Evolutionary conservation across 2,888 invertebrate species (phyloP), one percentile per base, ranked within the genome.

Genomic region (Polymixis lichenea): DNA sequence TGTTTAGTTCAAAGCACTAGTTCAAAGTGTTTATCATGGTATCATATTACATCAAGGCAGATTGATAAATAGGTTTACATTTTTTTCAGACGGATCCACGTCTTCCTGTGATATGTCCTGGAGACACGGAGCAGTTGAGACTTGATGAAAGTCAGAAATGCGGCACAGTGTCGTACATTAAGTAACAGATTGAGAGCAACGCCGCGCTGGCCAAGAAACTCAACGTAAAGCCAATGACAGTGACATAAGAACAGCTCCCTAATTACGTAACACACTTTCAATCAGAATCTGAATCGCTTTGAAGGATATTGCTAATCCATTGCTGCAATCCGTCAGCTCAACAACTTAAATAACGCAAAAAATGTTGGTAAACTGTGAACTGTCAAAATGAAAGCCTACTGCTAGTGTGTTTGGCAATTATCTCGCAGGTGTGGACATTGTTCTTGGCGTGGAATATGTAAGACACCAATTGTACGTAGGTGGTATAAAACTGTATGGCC

Each of bases 141-240:
- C 98, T 98, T 95, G 93, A 95, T 46, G 95, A 97, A 69, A 98
- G 98, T 1, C 97, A 98, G 69, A 88, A 91, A 38, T 95, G 95
- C 7, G 99, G 99, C 13, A 98, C 98, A 0, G 97, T 99, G 46
- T 94, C 96, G 0, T 99, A 99, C 90, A 97, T 98, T 77, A 94
- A 97, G 78, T 98, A 98, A 90, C 98, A 98, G 93, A 96, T 99
- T 0, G 97, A 97, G 22, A 97, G 97, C 66, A 98, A 98, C 85
- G 95, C 95, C 32, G 95, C 95, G 0, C 92, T 98, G 11, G 97
- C 98, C 0, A 90, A 97, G 72, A 93, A 93, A 74, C 94, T 98
- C 1, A 96, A 97, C 11, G 97, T 98, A 0, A 92, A 93, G 78
- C 97, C 95, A 86, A 97, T 93, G 94, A 82, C 89, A 46, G 89